Percentiles rank a stretch among this genome's conserved stretches.
These are phyloP conservation scores for Brenthis daphne DNA, from an alignment of 2,888 invertebrate genomes.

Conservation along the genomic window DNA sequence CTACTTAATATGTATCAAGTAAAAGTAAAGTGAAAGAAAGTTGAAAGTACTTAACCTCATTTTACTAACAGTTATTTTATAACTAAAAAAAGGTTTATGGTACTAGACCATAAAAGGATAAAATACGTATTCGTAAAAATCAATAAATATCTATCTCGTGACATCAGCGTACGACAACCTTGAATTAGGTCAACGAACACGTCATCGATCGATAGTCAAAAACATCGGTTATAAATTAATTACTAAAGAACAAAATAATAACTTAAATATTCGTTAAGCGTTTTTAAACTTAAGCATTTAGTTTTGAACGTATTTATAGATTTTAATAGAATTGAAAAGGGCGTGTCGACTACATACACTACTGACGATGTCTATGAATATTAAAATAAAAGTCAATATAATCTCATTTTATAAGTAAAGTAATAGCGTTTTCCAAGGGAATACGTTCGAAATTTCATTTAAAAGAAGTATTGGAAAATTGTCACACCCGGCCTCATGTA, in stretches of 20 bases:
- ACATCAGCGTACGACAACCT: constrained; percentile 41
- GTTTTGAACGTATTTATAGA: not conserved
- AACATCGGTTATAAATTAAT: not conserved
- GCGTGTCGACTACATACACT: not conserved
- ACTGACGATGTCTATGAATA: too few relatives aligned
- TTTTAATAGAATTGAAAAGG: constrained; percentile 13
- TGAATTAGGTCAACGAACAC: constrained; percentile 49
- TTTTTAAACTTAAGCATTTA: too few relatives aligned
- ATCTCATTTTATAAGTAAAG: constrained; percentile 1
- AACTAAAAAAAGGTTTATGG: not conserved
- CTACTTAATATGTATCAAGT: too few relatives aligned
- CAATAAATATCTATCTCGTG: constrained; percentile 7
- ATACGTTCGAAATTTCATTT: not conserved
- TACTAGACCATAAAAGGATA: not conserved
- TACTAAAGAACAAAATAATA: not conserved
- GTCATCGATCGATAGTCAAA: constrained; percentile 40
- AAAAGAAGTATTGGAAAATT: constrained; percentile 40
- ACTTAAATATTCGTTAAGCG: not conserved
- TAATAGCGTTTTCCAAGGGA: not conserved
- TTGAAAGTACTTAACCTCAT: constrained; percentile 17
- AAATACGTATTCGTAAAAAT: not conserved
- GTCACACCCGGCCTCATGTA: constrained; percentile 41
- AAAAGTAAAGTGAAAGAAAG: constrained; percentile 6
- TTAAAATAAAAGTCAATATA: not conserved
- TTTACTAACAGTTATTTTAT: not conserved